A percentile compares a stretch with the other conserved stretches of the same genome.
These are phyloP conservation scores for Aplodontia rufa DNA, from an alignment of 2,113 vertebrate genomes.

Conservation along the genomic window DNA sequence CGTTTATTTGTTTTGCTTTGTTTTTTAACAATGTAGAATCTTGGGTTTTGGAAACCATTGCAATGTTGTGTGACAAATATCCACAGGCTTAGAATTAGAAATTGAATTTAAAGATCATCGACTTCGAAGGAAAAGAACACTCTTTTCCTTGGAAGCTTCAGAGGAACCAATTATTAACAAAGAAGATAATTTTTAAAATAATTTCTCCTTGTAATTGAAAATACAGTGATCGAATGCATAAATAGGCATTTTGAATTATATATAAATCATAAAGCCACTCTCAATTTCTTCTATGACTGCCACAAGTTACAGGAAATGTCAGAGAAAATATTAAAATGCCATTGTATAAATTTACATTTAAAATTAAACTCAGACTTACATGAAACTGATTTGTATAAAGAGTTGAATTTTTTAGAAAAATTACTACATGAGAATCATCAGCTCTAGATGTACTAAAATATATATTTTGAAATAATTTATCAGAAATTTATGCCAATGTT, in stretches of 20 bases:
- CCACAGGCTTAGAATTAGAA: slow-evolving; percentile 42
- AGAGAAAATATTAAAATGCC: slow-evolving; percentile 65
- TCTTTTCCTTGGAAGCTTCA: slow-evolving; percentile 51
- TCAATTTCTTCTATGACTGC: slow-evolving; percentile 40
- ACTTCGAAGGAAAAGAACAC: slow-evolving; percentile 45
- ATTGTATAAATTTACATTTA: slow-evolving; percentile 63
- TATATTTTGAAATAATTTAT: slow-evolving; percentile 44
- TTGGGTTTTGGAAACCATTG: slow-evolving; percentile 41
- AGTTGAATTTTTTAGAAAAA: slow-evolving; percentile 39
- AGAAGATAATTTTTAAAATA: slow-evolving; percentile 59
- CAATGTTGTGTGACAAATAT: slow-evolving; percentile 1
- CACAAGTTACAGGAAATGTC: slow-evolving; percentile 54
- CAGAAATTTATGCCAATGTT: slow-evolving; percentile 35
- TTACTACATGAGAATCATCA: background rate
- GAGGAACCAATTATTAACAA: slow-evolving; percentile 66
- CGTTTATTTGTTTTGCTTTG: background rate
- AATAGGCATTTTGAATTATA: slow-evolving; percentile 52
- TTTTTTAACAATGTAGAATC: background rate
- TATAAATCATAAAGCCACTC: slow-evolving; percentile 62
- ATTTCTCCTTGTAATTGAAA: slow-evolving; percentile 69
- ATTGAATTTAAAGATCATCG: slow-evolving; percentile 56
- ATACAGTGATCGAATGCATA: slow-evolving; percentile 37
- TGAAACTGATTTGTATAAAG: slow-evolving; percentile 52
- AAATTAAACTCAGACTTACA: slow-evolving; percentile 63
- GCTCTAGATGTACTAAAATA: slow-evolving; percentile 9